Conservation (phyloP, 2,888 invertebrate species). For the Gastracanthus pulcherrimus region DNA sequence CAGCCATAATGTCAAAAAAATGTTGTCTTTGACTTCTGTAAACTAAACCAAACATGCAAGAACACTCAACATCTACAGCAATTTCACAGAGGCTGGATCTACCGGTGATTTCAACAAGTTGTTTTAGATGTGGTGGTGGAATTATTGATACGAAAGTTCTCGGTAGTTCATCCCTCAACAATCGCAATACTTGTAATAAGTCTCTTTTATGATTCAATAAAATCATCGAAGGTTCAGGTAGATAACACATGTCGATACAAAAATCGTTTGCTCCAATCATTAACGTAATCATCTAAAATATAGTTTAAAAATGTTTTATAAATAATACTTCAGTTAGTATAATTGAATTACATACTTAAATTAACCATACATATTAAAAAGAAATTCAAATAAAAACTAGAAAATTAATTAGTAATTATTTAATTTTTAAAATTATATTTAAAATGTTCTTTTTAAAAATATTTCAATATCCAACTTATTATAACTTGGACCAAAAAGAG, state of each 20-base stretch:
- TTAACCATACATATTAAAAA: no score
- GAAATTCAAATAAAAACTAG: no score
- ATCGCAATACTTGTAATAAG: slow-evolving; percentile 78
- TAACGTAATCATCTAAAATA: slow-evolving; percentile 79
- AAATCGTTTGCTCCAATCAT: slow-evolving; percentile 83
- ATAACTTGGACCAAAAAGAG: no score
- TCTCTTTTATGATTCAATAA: slow-evolving; percentile 78
- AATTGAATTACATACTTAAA: no score
- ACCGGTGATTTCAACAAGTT: slow-evolving; percentile 74
- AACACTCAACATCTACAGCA: slow-evolving; percentile 79
- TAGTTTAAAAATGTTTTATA: no score
- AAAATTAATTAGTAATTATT: slow-evolving; percentile 26
- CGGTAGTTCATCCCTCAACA: slow-evolving; percentile 81
- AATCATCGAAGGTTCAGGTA: slow-evolving; percentile 74
- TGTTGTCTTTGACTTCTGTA: slow-evolving; percentile 69
- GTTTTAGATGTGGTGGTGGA: slow-evolving; percentile 78
- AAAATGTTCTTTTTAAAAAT: neutral
- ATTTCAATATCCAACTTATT: neutral
- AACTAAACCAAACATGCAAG: slow-evolving; percentile 79
- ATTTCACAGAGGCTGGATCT: slow-evolving; percentile 75
- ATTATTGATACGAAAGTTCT: slow-evolving; percentile 81
- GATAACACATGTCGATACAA: slow-evolving; percentile 80
- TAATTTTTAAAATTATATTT: neutral
- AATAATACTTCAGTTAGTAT: no score
- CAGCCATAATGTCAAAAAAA: slow-evolving; percentile 77